A percentile compares a stretch with the other conserved stretches of the same genome.
Evolutionary conservation across 2,113 vertebrate species (phyloP).

Genomic region (Lepisosteus osseus): DNA sequence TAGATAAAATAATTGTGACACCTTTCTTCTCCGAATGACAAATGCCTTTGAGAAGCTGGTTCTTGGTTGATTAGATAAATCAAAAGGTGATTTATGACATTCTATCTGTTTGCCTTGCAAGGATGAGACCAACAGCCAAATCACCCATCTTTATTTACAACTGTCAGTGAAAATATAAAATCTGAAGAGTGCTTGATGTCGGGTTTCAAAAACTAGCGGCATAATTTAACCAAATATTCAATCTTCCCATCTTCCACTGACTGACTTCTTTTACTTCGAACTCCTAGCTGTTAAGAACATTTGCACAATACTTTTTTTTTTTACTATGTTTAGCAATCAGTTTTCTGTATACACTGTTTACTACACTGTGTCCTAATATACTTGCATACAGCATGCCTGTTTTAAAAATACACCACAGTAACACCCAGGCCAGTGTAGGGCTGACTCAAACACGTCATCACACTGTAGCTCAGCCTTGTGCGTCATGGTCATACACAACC

Average conservation of each 20-base stretch:
- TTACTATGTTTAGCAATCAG: not conserved
- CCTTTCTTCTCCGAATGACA: slow-evolving; percentile 57
- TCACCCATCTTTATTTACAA: slow-evolving; percentile 77
- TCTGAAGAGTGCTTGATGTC: slow-evolving; percentile 30
- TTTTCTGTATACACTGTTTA: not conserved
- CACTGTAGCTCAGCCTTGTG: no score
- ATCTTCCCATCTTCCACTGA: not conserved
- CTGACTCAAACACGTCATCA: no score
- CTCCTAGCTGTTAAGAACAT: not conserved
- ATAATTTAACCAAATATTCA: slow-evolving; percentile 45
- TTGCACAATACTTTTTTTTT: not conserved
- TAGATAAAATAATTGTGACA: slow-evolving; percentile 63
- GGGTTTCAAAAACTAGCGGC: slow-evolving; percentile 41
- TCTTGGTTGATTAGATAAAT: slow-evolving; percentile 78
- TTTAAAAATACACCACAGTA: no score
- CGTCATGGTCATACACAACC: no score
- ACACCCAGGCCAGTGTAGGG: no score
- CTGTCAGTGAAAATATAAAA: slow-evolving; percentile 63
- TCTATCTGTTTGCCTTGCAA: slow-evolving; percentile 66
- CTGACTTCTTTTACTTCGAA: not conserved
- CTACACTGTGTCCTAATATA: not conserved
- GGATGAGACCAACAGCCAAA: slow-evolving; percentile 47
- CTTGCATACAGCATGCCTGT: no score
- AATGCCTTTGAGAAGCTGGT: slow-evolving; percentile 69
- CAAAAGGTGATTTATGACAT: slow-evolving; percentile 80